Percentiles rank a stretch among this genome's conserved stretches.
phyloP scores from a whole-genome alignment of 1,140 invertebrate species.

The Drosophila orosa region DNA sequence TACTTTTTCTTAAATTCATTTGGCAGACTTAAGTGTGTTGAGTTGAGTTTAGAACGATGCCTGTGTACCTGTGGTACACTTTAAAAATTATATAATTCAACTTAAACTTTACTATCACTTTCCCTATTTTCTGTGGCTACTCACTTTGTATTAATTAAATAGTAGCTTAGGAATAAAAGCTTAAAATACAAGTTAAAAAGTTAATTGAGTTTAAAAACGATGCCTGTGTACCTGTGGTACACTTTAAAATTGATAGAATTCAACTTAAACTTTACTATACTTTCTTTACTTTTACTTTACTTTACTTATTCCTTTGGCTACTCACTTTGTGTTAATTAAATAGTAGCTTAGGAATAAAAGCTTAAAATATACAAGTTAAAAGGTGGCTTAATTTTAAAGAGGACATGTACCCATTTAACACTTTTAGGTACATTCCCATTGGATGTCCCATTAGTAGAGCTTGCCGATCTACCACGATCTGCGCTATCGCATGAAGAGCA shows the following conservation, averaged over 20 bases:
- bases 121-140: too few species aligned
- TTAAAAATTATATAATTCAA: too few species aligned
- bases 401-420: not conserved
- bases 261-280: too few species aligned
- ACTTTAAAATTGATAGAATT: too few species aligned
- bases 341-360: not conserved
- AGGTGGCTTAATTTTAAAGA: not conserved
- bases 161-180: not conserved
- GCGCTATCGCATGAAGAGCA: constrained; percentile 28
- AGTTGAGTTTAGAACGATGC: too few species aligned
- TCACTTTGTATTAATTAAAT: not conserved
- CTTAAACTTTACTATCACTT: too few species aligned
- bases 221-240: not conserved
- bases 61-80: not conserved
- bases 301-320: too few species aligned
- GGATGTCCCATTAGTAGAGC: not conserved
- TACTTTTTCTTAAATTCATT: not conserved
- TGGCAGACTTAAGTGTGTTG: not conserved
- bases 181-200: too few species aligned
- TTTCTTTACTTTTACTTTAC: too few species aligned
- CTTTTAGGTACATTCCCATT: constrained; percentile 5
- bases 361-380: not conserved
- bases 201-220: too few species aligned
- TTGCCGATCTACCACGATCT: constrained; percentile 5
- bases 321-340: not conserved